phyloP scores from a whole-genome alignment of 2,113 vertebrate species.

The Callopanchax toddi region DNA sequence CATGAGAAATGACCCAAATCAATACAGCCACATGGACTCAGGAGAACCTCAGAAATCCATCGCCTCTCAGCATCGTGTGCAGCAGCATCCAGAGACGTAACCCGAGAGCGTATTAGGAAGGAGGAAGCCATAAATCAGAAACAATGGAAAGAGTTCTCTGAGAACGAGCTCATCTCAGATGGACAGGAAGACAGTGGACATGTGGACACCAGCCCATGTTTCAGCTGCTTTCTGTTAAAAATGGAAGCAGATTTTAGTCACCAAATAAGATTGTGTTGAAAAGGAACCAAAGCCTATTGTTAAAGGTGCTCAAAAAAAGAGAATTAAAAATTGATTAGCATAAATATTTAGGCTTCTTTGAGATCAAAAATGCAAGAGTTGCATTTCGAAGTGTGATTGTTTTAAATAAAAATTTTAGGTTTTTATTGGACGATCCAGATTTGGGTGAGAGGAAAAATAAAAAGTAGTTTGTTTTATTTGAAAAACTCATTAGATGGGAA shows the following conservation, averaged over 20 bases:
- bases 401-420: too few species aligned
- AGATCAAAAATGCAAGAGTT: too few species aligned
- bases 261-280: neutral
- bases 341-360: too few species aligned
- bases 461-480: too few species aligned
- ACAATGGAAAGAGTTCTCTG: neutral
- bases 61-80: neutral
- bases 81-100: neutral
- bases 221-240: neutral
- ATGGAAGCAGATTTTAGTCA: neutral
- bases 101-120: neutral
- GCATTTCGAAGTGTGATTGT: too few species aligned
- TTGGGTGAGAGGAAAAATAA: too few species aligned
- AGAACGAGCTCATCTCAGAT: neutral
- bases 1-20: neutral
- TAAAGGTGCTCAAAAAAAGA: too few species aligned
- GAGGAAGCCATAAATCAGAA: neutral
- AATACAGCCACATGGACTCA: neutral
- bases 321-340: too few species aligned
- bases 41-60: neutral
- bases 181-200: neutral
- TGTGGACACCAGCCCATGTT: neutral
- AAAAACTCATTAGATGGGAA: too few species aligned
- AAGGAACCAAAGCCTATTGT: too few species aligned
- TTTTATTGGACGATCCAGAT: too few species aligned